These are phyloP conservation scores for Nomada hirtipes DNA, from an alignment of 2,888 invertebrate genomes.

Conservation along the genomic window DNA sequence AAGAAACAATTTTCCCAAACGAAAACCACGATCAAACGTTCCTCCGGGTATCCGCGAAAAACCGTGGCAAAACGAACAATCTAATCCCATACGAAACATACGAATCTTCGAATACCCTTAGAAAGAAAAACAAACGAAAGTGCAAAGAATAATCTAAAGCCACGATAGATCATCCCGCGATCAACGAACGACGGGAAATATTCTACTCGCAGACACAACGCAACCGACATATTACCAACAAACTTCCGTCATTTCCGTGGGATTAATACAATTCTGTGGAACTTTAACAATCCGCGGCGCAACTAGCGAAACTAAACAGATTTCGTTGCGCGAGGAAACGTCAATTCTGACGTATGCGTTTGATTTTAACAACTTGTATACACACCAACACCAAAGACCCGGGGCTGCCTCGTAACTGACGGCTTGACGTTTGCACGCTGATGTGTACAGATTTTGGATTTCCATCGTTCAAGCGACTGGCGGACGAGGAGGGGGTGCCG, in stretches of 20 bases:
- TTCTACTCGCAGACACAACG: neutral
- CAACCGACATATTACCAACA: conserved; percentile 20
- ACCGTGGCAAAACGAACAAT: too few species aligned
- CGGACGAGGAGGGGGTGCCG: neutral
- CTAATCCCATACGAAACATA: neutral
- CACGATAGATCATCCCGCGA: neutral
- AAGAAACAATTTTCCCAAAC: too few species aligned
- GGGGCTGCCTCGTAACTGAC: conserved; percentile 47
- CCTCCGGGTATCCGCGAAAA: too few species aligned
- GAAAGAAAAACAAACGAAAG: neutral
- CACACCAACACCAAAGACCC: conserved; percentile 39
- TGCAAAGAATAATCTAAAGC: neutral
- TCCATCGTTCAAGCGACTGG: conserved; percentile 32
- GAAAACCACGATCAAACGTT: too few species aligned
- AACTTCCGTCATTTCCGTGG: conserved; percentile 52
- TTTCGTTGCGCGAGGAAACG: conserved; percentile 56
- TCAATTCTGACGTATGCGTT: conserved; percentile 56
- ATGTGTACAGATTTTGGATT: conserved; percentile 59
- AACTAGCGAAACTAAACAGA: conserved; percentile 58
- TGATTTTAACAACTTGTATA: conserved; percentile 63
- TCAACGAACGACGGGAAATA: conserved; percentile 3
- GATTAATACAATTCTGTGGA: conserved; percentile 53
- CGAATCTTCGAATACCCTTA: neutral
- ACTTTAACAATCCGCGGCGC: conserved; percentile 54
- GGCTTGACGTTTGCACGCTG: conserved; percentile 58